Evolutionary conservation across 2,797 vertebrate genomes (phyloP), one percentile per base, ranked within the genome.

Genomic region (Periophthalmus magnuspinnatus): DNA sequence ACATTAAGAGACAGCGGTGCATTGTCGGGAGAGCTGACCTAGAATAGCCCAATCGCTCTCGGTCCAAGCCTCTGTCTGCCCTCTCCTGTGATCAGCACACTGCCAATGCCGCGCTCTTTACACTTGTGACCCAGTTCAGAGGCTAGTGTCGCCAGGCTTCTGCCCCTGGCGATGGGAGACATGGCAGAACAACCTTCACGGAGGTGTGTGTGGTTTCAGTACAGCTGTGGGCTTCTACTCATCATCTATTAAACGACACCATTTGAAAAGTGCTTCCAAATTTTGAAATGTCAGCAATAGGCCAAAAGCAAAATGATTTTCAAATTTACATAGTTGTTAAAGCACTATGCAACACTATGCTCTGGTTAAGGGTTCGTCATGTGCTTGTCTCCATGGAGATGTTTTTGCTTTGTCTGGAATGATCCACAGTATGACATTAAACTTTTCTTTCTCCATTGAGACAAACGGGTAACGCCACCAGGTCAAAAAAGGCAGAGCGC

Each of bases 1-100:
- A 52, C 86, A 88, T 88, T 89, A 90, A 78, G 85, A 92, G 88
- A 91, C 91, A 92, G 90, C 89, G 86, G 90, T 90, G 87, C 90
- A 88, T 90, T 90, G 89, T 94, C 93, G 89, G 72, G 93, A 93
- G 93, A 91, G 90, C 92, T 94, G 93, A 94, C 94, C 94, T 93
- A 94, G 93, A 94, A 94, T 93, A 91, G 90, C 88, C 91, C 91
- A 92, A 93, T 94, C 90, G 87, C 90, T 92, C 91, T 81, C 84
- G 82, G 89, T 91, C 88, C 90, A 91, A 86, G 90, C 90, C 89
- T 86, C 79, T 81, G 83, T 88, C 86, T 90, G 90, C 91, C 90
- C 88, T 92, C 91, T 91, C 89, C 88, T 89, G 87, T 88, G 88
- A 92, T 90, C 90, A 82, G 80, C 79, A 86, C 52, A 83, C 83